Evolutionary conservation across 2,888 invertebrate genomes (phyloP).

Genomic region (Stenodema calcarata): DNA sequence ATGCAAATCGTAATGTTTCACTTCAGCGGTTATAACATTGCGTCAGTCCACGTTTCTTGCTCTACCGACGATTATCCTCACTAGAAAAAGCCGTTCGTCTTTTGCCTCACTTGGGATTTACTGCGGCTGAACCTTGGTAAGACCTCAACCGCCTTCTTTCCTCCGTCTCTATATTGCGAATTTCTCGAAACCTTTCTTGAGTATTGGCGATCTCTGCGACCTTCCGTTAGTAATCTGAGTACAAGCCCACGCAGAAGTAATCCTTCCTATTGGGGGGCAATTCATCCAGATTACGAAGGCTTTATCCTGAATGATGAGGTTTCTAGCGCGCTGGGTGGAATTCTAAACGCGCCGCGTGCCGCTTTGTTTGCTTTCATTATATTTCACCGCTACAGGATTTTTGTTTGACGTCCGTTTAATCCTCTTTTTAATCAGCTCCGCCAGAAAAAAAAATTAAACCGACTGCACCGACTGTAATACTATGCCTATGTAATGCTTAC

Average conservation of each 20-base stretch:
- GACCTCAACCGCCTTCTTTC: not conserved
- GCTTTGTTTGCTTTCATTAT: not conserved
- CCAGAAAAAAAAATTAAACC: not conserved
- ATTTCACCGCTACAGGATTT: not conserved
- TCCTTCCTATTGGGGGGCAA: not conserved
- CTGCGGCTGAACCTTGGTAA: not conserved
- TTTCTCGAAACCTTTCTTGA: not conserved
- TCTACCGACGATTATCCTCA: not conserved
- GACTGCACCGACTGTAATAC: not conserved
- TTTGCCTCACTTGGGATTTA: not conserved
- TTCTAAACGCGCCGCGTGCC: not conserved
- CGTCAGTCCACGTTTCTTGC: not conserved
- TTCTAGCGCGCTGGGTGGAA: not conserved
- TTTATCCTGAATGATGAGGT: conserved; percentile 6
- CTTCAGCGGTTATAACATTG: not conserved
- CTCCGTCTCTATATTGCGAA: not conserved
- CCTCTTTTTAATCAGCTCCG: not conserved
- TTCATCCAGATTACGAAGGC: not conserved
- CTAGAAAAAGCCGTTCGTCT: not conserved
- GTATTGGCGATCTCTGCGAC: not conserved
- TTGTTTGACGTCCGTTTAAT: not conserved
- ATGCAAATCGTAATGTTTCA: not conserved
- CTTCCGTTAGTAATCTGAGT: not conserved
- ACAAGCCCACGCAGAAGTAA: not conserved
- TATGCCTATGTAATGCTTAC: too few species aligned